Conservation (phyloP, 37 sponge, comb jelly and placozoan species). For the Diacarnus erythraeanus region DNA sequence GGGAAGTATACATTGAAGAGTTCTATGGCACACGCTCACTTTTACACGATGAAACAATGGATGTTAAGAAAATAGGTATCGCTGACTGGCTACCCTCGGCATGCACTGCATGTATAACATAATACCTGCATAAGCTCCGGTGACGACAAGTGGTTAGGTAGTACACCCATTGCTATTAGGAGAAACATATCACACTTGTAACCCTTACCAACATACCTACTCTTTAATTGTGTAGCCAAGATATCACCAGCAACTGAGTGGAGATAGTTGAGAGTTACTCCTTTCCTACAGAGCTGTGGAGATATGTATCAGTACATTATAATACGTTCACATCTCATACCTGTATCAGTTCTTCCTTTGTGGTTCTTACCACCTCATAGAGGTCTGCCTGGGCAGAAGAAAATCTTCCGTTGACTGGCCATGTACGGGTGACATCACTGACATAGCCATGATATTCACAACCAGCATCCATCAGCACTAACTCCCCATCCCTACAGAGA, state of each 20-base stretch:
- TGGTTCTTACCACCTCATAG: slow-evolving; percentile 55
- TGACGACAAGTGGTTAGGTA: slow-evolving; percentile 17
- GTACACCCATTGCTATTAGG: slow-evolving; percentile 21
- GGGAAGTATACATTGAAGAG: too few relatives aligned
- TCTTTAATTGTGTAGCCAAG: slow-evolving; percentile 36
- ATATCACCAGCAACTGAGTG: slow-evolving; percentile 31
- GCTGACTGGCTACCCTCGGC: too few relatives aligned
- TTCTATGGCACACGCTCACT: too few relatives aligned
- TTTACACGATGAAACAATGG: too few relatives aligned
- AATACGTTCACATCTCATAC: slow-evolving; percentile 7
- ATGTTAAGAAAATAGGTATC: too few relatives aligned
- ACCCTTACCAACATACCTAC: slow-evolving; percentile 14
- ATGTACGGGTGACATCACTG: slow-evolving; percentile 86
- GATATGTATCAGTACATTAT: not conserved
- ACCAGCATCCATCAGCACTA: slow-evolving; percentile 86
- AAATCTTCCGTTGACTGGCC: slow-evolving; percentile 81
- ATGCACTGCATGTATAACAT: too few relatives aligned
- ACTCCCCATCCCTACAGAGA: slow-evolving; percentile 57
- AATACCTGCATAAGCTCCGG: slow-evolving; percentile 7
- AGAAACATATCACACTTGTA: not conserved
- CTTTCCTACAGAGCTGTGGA: slow-evolving; percentile 55
- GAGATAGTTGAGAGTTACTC: slow-evolving; percentile 69
- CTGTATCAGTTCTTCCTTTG: slow-evolving; percentile 49
- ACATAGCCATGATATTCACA: slow-evolving; percentile 83
- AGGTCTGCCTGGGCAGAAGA: slow-evolving; percentile 70